Base-by-base conservation (phyloP, 2,888 invertebrate species). In the Eupithecia exiguata region DNA sequence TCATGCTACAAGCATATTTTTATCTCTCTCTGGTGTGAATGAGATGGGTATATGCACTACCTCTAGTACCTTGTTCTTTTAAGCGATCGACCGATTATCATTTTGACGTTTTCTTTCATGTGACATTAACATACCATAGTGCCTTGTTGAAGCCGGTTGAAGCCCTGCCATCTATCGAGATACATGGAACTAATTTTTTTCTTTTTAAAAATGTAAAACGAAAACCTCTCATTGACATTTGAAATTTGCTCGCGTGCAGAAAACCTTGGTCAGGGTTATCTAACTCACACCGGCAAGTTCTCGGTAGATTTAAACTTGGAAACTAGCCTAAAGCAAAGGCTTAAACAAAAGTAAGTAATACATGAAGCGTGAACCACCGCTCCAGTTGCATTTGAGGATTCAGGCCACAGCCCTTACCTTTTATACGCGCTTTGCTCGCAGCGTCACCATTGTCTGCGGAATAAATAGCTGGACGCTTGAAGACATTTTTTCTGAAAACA, bases 371-470 rank as follows among this genome's bases (percentile, higher is more conserved):
- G 80, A 80, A 82, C 77, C 72, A 78, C 79, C 78, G 84, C 78
- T 79, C 84, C 77, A 83, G 80, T 82, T 80, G 80, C 70, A 75
- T 78, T 72, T 68, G 77, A 83, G 70, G 74, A 79, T 78, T 78
- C 83, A 84, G 84, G 86, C 82, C 85, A 81, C 80, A 82, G 79
- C 82, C 80, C 83, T 82, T 67, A 67, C 84, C 83, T 84, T 85
- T 86, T 84, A 84, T 83, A 68, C 70, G 63, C 68, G 61, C 25
- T 65, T 70, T 77, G 74, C 75, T 78, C 69, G 74, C 71, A 70
- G 78, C 74, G 58, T 75, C 69, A 75, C 77, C 61, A 79, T 80
- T 79, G 74, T 80, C 74, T 80, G 72, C 61, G 16, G 70, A 65
- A 77, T 72, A 68, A 43, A 66, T 66, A 49, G 36, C 43, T 25